Conservation (phyloP, 1,140 invertebrate genomes). For the Trichonephila clavipes region DNA sequence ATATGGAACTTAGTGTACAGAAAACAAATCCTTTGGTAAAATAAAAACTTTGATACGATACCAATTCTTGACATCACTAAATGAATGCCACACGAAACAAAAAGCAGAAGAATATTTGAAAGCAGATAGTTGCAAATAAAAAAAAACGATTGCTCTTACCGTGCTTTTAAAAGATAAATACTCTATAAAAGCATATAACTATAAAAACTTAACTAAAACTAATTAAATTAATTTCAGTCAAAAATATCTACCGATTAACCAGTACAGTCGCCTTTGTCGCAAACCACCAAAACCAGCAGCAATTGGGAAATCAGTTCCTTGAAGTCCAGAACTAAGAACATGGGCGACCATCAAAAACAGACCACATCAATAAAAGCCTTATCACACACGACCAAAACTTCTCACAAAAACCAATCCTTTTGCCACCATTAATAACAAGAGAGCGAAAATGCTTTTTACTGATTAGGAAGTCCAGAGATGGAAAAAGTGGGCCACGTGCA, state of each 20-base stretch:
- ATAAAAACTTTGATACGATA: no score
- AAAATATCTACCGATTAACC: neutral
- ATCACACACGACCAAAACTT: neutral
- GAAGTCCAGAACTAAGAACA: neutral
- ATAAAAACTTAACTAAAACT: neutral
- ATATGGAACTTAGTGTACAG: no score
- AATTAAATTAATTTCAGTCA: neutral
- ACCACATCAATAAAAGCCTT: neutral
- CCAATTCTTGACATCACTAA: no score
- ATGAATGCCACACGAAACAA: no score
- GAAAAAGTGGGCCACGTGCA: constrained; percentile 10
- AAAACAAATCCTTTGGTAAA: no score
- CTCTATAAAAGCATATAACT: neutral
- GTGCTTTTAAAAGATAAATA: neutral
- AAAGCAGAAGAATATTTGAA: no score
- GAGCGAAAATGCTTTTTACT: constrained; percentile 1
- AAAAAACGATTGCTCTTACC: neutral
- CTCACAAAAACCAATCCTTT: constrained; percentile 2
- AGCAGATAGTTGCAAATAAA: no score
- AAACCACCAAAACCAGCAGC: neutral
- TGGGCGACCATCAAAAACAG: neutral
- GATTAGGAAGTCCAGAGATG: neutral
- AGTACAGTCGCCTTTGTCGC: neutral
- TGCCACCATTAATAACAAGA: neutral
- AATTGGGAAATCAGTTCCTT: neutral